Base-by-base conservation (phyloP, 1,140 invertebrate species). In the Eupeodes corollae region DNA sequence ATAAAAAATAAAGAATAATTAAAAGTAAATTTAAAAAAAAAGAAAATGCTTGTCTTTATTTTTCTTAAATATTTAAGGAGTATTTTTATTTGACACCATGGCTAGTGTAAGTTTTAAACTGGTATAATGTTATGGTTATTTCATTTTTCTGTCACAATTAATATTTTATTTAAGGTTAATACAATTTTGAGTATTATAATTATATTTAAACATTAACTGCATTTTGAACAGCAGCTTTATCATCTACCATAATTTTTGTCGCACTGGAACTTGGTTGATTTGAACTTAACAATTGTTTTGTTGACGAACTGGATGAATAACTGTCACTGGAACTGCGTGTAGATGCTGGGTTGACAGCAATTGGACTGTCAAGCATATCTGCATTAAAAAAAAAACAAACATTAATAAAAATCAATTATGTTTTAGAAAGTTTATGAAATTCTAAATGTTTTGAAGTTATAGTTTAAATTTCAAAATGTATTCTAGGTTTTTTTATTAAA, bases 281-380 rank as follows among this genome's bases (percentile, higher is more conserved):
- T 12, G 71, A 69, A 43, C 77, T 70, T 30, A 83, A 68, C 46
- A 83, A 63, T 54, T 82, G 78, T 26, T 79, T 74, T 2, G 82
- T 83, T 34, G 81, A 84, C 9, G 80, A 82, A 42, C 78, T 78
- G 12, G 81, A 84, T 53, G 80, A 82, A 66, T 82, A 84, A 59
- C 81, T 84, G 55, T 85, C 82, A 42, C 78, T 79, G 44, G 81
- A 84, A 51, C 80, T 83, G 44, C 81, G 74, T 50, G 80, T 79
- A 53, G 79, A 82, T 2, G 78, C 73, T 21, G 66, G 63, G 44
- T 67, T 68, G 1, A 59, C 65, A 42, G 77, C 79, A 32, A 82
- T 63, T 3, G 83, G 81, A 14, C 80, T 83, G 41, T 80, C 80
- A 55, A 72, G 42, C 61, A 63, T 67, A 38, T 61, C 61, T 67